A percentile compares a stretch with the other conserved stretches of the same genome.
Evolutionary conservation across 2,797 vertebrate genomes (phyloP).

Genomic region (Florisuga fusca): DNA sequence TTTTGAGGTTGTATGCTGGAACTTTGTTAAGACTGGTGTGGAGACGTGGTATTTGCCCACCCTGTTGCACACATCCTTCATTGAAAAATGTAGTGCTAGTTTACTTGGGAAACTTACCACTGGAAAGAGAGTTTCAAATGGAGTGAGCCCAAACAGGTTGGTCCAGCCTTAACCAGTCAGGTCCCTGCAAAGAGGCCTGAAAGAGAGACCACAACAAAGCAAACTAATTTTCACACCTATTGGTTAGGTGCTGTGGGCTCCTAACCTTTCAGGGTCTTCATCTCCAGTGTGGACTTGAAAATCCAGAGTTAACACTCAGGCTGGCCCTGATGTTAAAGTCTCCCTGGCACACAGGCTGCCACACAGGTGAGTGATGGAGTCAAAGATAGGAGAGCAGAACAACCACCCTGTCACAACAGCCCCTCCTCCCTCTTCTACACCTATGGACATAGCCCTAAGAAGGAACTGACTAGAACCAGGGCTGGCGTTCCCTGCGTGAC

Average conservation of each 20-base stretch:
- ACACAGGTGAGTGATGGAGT: not conserved
- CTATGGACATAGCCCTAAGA: not conserved
- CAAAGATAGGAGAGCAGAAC: not conserved
- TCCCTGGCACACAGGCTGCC: not conserved
- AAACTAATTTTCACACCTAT: not conserved
- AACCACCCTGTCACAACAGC: not conserved
- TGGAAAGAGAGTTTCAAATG: not conserved
- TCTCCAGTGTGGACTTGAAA: not conserved
- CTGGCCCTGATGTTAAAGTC: not conserved
- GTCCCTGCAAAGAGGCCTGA: not conserved
- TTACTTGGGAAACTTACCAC: not conserved
- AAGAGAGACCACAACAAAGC: not conserved
- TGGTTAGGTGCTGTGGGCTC: not conserved
- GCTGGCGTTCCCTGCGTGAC: not conserved
- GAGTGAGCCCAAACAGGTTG: not conserved
- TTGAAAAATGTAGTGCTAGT: not conserved
- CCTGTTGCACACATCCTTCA: not conserved
- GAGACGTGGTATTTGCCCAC: not conserved
- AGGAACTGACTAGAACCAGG: not conserved
- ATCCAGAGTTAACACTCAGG: not conserved
- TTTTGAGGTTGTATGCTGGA: not conserved
- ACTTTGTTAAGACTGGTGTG: not conserved
- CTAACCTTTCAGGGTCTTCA: not conserved
- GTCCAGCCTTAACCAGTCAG: fast-evolving
- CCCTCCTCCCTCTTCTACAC: not conserved